Evolutionary conservation across 2,888 invertebrate species (phyloP).

Genomic region (Noctua fimbriata): DNA sequence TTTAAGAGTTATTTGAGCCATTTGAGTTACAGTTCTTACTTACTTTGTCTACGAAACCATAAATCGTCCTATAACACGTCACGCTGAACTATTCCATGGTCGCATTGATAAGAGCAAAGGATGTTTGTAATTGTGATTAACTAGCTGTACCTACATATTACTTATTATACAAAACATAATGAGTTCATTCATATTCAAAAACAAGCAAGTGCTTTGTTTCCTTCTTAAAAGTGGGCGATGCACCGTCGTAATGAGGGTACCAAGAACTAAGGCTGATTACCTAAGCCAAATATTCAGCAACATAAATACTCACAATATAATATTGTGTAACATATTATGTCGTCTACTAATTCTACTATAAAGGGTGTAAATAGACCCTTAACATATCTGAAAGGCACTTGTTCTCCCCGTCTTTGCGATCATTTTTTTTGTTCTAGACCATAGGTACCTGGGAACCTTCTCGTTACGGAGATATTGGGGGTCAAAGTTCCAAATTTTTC

Average conservation of each 20-base stretch:
- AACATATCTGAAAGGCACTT: too few species aligned
- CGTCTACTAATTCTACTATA: too few species aligned
- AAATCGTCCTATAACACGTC: not conserved
- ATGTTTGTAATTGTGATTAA: conserved; percentile 19
- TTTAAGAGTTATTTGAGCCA: too few species aligned
- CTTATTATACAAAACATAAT: not conserved
- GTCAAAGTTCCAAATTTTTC: too few species aligned
- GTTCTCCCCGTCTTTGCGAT: too few species aligned
- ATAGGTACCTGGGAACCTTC: too few species aligned
- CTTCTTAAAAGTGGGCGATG: not conserved
- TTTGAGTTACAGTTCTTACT: not conserved
- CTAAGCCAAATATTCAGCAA: not conserved
- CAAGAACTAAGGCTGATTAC: not conserved
- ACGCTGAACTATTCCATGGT: not conserved
- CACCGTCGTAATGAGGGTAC: not conserved
- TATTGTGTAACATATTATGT: too few species aligned
- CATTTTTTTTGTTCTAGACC: too few species aligned
- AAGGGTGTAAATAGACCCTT: too few species aligned
- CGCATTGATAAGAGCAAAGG: conserved; percentile 19
- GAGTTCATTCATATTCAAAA: not conserved
- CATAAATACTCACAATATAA: not conserved
- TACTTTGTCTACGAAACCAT: not conserved
- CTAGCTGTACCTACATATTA: not conserved
- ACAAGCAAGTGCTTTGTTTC: not conserved
- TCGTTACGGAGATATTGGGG: too few species aligned